Conservation (phyloP, 2,113 vertebrate species). For the Saccopteryx leptura region DNA sequence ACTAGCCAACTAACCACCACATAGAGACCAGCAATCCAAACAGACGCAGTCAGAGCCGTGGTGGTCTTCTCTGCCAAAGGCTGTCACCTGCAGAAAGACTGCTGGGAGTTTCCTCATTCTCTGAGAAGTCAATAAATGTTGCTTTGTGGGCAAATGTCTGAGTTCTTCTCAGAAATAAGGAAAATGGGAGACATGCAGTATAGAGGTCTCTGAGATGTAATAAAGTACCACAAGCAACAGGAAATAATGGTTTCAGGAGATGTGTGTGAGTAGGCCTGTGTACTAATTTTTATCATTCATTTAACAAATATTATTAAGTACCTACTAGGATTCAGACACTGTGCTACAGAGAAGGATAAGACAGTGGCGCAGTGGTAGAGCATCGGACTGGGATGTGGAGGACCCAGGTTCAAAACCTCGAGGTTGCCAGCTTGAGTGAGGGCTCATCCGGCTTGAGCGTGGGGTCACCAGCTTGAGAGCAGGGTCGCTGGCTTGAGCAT, state of each 20-base stretch:
- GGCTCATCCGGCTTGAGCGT: too few species aligned
- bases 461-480: too few species aligned
- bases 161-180: background rate
- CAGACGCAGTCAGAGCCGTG: background rate
- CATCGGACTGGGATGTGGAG: too few species aligned
- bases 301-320: background rate
- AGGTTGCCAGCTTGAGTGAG: too few species aligned
- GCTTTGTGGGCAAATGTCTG: background rate
- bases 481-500: too few species aligned
- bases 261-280: too few species aligned
- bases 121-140: background rate
- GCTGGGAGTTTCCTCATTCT: background rate
- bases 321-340: background rate
- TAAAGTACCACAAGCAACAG: background rate
- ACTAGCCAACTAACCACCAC: background rate
- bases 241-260: background rate
- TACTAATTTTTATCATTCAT: background rate
- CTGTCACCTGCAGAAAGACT: accelerated
- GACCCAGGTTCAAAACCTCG: too few species aligned
- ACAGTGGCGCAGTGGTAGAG: background rate
- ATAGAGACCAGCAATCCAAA: background rate
- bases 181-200: too few species aligned
- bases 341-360: background rate
- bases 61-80: background rate
- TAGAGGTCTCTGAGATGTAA: background rate